Base-by-base conservation (phyloP, 2,113 vertebrate species). In the Mionectes macconnelli region DNA sequence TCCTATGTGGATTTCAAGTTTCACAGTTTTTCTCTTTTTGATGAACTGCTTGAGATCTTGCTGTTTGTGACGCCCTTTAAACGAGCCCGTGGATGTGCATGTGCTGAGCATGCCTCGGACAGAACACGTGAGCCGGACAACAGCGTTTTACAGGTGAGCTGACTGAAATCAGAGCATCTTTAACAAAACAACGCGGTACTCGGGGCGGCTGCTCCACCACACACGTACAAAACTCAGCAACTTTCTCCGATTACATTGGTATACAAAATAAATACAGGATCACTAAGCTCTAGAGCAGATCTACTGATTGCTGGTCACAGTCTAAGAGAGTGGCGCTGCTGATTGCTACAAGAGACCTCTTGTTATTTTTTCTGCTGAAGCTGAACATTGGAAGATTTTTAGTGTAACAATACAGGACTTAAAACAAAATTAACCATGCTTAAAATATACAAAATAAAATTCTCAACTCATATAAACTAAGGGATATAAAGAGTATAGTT, bases 371-470 rank as follows among this genome's bases (percentile, higher is more conserved):
- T 64, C 37, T 27, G 68, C 82, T 9, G 68, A 88, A 90, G 79
- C 33, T 44, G 92, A 93, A 91, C 50, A 6, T 9, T 6, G 56
- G 50, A 63, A 78, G 35, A 27, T 23, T 86, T 93, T 91, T 93
- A 86, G 82, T 95, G 91, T 94, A 89, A 94, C 60, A 64, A 84
- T 37, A 79, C 17, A 90, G 56, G 75, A 88, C 27, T 84, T 86
- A 44, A 94, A 49, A 49, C 47, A 49, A 49, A 91, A 91, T 75
- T 25, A 85, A 62, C 20, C 52, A 63, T 28, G 28, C 74, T 52
- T 90, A 90, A 90, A 90, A 96, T 90, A 94, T 22, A 95, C 84
- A 94, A 92, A 96, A 92, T 87, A 82, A 94, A 95, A 92, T 78
- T n/a, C 77, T 72, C 73, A 96, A 95, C 76, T 92, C 73, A 93